Evolutionary conservation across 2,797 vertebrate genomes (phyloP).

Genomic region (Peromyscus attwateri): DNA sequence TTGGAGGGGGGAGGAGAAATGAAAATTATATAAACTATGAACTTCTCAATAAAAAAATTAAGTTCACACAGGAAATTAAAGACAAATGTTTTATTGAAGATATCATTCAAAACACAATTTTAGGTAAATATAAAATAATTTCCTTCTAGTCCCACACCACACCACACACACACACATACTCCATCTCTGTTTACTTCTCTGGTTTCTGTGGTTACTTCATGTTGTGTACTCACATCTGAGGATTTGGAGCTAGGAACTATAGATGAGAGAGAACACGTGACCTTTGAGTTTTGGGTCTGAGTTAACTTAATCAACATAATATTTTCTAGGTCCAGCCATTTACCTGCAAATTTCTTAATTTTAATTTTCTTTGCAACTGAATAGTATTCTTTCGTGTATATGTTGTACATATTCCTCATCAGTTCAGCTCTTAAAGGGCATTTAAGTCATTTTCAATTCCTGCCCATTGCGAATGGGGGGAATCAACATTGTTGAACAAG

Average conservation of each 20-base stretch:
- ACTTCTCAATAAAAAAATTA: background rate
- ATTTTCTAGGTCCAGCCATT: background rate
- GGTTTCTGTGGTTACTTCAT: background rate
- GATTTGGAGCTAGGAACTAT: background rate
- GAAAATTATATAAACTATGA: background rate
- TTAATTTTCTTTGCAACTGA: background rate
- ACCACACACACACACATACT: background rate
- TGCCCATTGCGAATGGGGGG: background rate
- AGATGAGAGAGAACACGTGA: background rate
- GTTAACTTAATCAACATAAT: background rate
- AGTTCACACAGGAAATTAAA: background rate
- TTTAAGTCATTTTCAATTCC: background rate
- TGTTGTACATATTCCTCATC: background rate
- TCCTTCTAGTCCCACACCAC: background rate
- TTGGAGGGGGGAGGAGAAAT: background rate
- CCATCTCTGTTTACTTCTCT: background rate
- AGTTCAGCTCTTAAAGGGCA: background rate
- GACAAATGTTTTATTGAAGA: background rate
- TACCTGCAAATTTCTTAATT: background rate
- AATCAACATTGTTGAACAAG: background rate
- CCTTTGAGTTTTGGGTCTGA: background rate
- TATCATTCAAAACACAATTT: background rate
- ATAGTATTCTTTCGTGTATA: background rate
- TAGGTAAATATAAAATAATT: background rate
- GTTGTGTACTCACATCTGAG: background rate